Percentiles rank a stretch among this genome's conserved stretches.
phyloP scores from a whole-genome alignment of 2,888 invertebrate species.

The Coremacera marginata region DNA sequence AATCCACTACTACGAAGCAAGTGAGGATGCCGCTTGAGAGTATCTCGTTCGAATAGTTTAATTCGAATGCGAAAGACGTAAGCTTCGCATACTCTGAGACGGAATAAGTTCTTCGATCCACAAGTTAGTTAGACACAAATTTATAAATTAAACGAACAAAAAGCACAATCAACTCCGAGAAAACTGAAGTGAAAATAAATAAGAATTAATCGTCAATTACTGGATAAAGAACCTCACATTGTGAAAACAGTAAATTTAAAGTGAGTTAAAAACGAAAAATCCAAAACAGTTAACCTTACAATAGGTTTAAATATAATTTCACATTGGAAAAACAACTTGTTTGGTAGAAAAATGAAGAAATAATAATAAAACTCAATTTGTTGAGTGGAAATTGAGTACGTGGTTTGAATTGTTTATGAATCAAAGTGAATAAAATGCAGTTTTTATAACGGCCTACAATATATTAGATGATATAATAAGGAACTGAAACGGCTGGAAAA shows the following conservation, averaged over 20 bases:
- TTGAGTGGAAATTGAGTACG: neutral
- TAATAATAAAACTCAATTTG: neutral
- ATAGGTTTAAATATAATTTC: neutral
- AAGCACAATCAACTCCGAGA: neutral
- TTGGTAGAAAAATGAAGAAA: neutral
- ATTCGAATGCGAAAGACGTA: slow-evolving; percentile 25
- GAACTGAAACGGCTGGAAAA: slow-evolving; percentile 24
- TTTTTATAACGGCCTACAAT: neutral
- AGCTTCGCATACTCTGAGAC: slow-evolving; percentile 14
- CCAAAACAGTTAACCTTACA: neutral
- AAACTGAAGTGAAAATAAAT: slow-evolving; percentile 11
- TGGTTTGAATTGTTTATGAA: neutral
- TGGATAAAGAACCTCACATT: neutral
- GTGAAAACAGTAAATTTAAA: no score
- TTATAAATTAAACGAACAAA: neutral
- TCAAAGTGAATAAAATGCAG: neutral
- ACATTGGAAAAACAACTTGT: neutral
- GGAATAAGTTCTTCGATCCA: neutral
- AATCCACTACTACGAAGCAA: slow-evolving; percentile 12
- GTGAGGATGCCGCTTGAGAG: neutral
- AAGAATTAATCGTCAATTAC: neutral
- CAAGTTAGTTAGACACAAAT: neutral
- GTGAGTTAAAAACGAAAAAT: slow-evolving; percentile 8
- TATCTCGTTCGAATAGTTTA: slow-evolving; percentile 21
- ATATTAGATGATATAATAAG: neutral